A percentile compares a stretch with the other conserved stretches of the same genome.
phyloP scores from a whole-genome alignment of 2,888 invertebrate species.

The Trichogramma dendrolimi region DNA sequence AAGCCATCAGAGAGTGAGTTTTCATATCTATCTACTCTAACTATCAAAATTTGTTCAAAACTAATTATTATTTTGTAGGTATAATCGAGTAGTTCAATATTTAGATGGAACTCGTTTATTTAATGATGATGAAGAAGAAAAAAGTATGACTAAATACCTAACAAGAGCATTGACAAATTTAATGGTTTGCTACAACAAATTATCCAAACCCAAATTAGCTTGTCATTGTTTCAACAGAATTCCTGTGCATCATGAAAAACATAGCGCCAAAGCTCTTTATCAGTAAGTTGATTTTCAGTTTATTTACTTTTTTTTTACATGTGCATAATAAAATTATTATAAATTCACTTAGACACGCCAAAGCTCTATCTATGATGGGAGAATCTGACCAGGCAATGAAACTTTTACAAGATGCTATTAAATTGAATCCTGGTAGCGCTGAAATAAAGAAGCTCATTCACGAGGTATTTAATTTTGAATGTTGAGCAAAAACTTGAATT shows the following conservation, averaged over 20 bases:
- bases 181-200: constrained; percentile 66
- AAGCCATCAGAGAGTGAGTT: constrained; percentile 38
- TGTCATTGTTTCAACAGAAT: constrained; percentile 63
- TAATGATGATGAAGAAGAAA: constrained; percentile 65
- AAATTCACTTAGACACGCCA: constrained; percentile 62
- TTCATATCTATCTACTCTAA: background rate
- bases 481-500: background rate
- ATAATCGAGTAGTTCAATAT: constrained; percentile 61
- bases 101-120: constrained; percentile 65
- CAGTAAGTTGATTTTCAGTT: constrained; percentile 38
- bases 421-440: constrained; percentile 54
- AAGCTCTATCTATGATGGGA: constrained; percentile 62
- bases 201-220: constrained; percentile 60
- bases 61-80: constrained; percentile 45
- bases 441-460: constrained; percentile 54
- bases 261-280: constrained; percentile 43
- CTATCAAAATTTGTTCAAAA: background rate
- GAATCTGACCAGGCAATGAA: constrained; percentile 60
- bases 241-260: constrained; percentile 15
- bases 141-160: constrained; percentile 60
- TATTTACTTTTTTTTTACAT: constrained; percentile 6
- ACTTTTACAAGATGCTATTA: constrained; percentile 56
- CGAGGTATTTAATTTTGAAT: background rate
- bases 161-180: constrained; percentile 69
- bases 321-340: background rate